Evolutionary conservation across 2,797 vertebrate species (phyloP).

Genomic region (Pogoniulus pusillus): DNA sequence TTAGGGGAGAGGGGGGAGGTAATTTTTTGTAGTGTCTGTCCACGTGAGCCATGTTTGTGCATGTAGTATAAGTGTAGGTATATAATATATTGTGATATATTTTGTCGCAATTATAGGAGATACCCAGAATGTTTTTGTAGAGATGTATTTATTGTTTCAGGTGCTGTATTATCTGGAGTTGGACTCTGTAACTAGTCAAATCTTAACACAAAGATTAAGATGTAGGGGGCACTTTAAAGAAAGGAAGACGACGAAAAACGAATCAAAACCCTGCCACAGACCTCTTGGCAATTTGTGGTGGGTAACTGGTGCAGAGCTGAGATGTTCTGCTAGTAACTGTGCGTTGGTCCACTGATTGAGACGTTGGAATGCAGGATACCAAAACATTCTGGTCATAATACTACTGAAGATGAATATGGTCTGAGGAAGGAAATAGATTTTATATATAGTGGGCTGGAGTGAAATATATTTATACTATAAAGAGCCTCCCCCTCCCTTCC

Average conservation of each 20-base stretch:
- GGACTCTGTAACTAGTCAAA: conserved; percentile 40
- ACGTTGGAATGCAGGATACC: conserved; percentile 45
- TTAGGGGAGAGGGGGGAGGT: conserved; percentile 46
- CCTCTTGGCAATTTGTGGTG: conserved; percentile 20
- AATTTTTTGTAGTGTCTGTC: conserved; percentile 75
- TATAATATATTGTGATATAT: conserved; percentile 74
- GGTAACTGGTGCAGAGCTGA: conserved; percentile 20
- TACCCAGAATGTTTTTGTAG: conserved; percentile 73
- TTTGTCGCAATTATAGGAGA: conserved; percentile 71
- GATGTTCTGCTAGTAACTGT: not conserved
- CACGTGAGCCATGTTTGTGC: conserved; percentile 76
- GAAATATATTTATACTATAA: conserved; percentile 64
- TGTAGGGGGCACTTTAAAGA: conserved; percentile 73
- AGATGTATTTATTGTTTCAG: conserved; percentile 70
- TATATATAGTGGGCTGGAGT: conserved; percentile 56
- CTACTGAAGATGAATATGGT: conserved; percentile 52
- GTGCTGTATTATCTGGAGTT: conserved; percentile 48
- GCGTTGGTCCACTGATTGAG: not conserved
- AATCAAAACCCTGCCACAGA: not conserved
- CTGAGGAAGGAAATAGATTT: conserved; percentile 50
- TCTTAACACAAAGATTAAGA: conserved; percentile 38
- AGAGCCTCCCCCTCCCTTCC: conserved; percentile 49
- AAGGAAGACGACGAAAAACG: not conserved
- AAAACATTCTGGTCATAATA: conserved; percentile 72
- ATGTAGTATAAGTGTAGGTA: conserved; percentile 76